Percentiles rank a stretch among this genome's conserved stretches.
phyloP scores from a whole-genome alignment of 2,797 vertebrate species.

The Xyrichtys novacula region DNA sequence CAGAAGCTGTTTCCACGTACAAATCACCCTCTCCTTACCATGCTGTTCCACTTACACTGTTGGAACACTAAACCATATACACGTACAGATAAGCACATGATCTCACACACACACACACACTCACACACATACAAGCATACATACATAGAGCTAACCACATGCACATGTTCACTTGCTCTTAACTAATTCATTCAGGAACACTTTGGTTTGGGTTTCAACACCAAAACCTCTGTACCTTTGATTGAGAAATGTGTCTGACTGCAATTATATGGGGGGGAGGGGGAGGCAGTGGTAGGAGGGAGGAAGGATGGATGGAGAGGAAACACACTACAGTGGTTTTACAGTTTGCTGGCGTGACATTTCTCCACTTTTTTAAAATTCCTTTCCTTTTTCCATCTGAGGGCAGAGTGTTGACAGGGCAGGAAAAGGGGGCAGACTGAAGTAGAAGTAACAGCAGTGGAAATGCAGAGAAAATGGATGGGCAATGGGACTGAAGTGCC shows the following conservation, averaged over 20 bases:
- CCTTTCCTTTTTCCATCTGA: slow-evolving; percentile 49
- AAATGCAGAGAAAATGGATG: slow-evolving; percentile 67
- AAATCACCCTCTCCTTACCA: slow-evolving; percentile 75
- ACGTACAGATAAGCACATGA: slow-evolving; percentile 74
- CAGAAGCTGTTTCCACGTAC: slow-evolving; percentile 82
- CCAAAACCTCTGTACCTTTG: slow-evolving; percentile 80
- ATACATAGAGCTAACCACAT: slow-evolving; percentile 80
- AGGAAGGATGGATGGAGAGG: slow-evolving; percentile 57
- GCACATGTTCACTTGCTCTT: slow-evolving; percentile 86
- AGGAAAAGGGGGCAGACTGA: slow-evolving; percentile 56
- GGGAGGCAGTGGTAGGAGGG: slow-evolving; percentile 24
- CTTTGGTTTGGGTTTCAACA: slow-evolving; percentile 85
- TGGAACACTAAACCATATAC: slow-evolving; percentile 74
- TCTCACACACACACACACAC: not conserved
- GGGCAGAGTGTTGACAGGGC: slow-evolving; percentile 64
- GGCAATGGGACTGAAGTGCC: slow-evolving; percentile 65
- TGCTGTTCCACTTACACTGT: slow-evolving; percentile 85
- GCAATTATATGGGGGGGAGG: slow-evolving; percentile 79
- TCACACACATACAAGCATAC: slow-evolving; percentile 23
- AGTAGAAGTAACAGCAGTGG: slow-evolving; percentile 56
- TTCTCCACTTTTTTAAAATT: slow-evolving; percentile 49
- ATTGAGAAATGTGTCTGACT: slow-evolving; percentile 86
- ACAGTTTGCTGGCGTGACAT: slow-evolving; percentile 78
- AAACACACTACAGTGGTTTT: slow-evolving; percentile 74
- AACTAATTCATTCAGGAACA: slow-evolving; percentile 89